Base-by-base conservation (phyloP, 1,140 invertebrate species). In the Drosophila ficusphila region DNA sequence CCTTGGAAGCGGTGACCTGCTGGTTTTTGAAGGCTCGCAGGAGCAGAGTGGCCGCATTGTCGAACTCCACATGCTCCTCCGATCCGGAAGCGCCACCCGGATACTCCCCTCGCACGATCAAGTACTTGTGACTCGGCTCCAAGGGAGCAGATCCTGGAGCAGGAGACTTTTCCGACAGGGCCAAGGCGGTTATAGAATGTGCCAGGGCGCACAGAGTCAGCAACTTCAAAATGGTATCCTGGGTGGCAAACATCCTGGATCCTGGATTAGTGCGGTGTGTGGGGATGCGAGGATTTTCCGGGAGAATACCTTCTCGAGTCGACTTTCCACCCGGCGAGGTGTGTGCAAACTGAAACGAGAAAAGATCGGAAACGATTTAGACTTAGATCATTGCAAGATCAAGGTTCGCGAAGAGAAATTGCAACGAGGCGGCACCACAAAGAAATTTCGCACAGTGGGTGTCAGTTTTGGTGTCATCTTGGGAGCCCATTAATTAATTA, bases 151-250 rank as follows among this genome's bases (percentile, higher is more conserved):
- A 62, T 29, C 52, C 44, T 2, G 54, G 14, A 4, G 38, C 29
- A 27, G 65, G 41, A 1, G 39, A 18, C 11, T 56, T 27, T 5
- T 67, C 71, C 44, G 51, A 58, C 44, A 88, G 6, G 0, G 78
- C 85, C 42, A 67, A 56, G 7, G 51, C 65, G 38, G 31, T 76
- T 51, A 88, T 82, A 72, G 75, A 88, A 74, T 90, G 89, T 16
- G 89, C 89, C 77, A 90, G 44, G 6, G 89, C 89, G 44, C 89
- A 90, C 9, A 90, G 62, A 2, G 81, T 86, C 27, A 90, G 62
- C 25, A 90, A 11, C 57, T 89, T 90, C 16, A 89, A 21, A 16
- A 88, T 86, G 16, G 81, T 78, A 9, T 68, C 75, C 65, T 71
- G 76, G 29, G 58, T 65, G 29, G 68, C 68, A 25, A 76, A 89